These are phyloP conservation scores for Erebia ligea DNA, from an alignment of 2,888 invertebrate species.

Conservation along the genomic window DNA sequence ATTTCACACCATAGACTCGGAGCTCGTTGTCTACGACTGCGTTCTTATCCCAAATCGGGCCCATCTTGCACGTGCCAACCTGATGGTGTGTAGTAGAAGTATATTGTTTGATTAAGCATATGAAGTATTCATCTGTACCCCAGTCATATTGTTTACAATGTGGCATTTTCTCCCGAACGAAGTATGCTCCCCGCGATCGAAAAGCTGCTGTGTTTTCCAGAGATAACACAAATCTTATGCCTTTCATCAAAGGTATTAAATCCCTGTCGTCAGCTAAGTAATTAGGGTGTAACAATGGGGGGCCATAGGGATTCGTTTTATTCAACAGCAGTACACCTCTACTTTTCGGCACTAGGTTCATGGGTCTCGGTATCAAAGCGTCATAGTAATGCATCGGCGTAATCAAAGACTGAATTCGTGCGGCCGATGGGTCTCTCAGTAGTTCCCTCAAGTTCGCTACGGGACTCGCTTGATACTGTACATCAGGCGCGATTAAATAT, in stretches of 20 bases:
- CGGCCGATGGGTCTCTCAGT: slow-evolving; percentile 73
- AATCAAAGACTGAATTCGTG: slow-evolving; percentile 55
- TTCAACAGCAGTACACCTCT: slow-evolving; percentile 84
- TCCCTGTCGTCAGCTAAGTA: slow-evolving; percentile 82
- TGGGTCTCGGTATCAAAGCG: slow-evolving; percentile 80
- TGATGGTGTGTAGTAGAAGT: slow-evolving; percentile 77
- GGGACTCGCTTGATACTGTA: slow-evolving; percentile 84
- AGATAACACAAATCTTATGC: slow-evolving; percentile 81
- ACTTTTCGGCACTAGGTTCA: slow-evolving; percentile 84
- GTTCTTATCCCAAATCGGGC: slow-evolving; percentile 77
- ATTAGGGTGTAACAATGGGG: slow-evolving; percentile 87
- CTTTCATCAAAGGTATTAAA: slow-evolving; percentile 81
- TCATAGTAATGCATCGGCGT: slow-evolving; percentile 84
- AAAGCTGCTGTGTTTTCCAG: slow-evolving; percentile 83
- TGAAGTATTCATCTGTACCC: slow-evolving; percentile 85
- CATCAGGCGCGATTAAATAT: slow-evolving; percentile 81
- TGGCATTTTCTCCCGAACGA: slow-evolving; percentile 78
- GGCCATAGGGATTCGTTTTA: slow-evolving; percentile 85
- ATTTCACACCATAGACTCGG: slow-evolving; percentile 83
- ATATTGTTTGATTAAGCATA: slow-evolving; percentile 84
- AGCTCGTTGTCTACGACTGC: slow-evolving; percentile 88
- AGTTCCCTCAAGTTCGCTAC: slow-evolving; percentile 75
- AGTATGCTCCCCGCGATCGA: slow-evolving; percentile 75
- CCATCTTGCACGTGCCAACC: slow-evolving; percentile 74
- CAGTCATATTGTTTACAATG: slow-evolving; percentile 82